Evolutionary conservation across 2,113 vertebrate genomes (phyloP), one percentile per base, ranked within the genome.

Genomic region (Sylvietta virens): DNA sequence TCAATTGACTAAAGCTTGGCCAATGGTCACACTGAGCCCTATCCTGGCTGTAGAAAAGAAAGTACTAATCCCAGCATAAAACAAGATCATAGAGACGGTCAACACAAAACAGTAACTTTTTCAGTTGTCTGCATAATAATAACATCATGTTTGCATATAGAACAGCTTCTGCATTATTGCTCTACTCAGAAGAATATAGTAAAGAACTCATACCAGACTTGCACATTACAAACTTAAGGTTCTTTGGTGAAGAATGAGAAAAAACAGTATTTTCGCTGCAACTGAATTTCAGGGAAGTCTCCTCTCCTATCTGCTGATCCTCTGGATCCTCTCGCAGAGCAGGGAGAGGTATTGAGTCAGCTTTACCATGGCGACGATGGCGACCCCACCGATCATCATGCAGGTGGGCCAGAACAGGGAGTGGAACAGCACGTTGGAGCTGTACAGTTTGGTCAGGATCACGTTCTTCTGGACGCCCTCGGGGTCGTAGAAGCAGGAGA

Each of bases 331-430:
- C 61, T 99, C 99, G 14, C 98, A 99, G 95, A 99, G 98, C 70
- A 99, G 97, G 57, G 99, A 99, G 77, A 99, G 98, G 96, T 99
- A 99, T n/a, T 99, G 99, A 69, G 99, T 99, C 94, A 99, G 98
- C 96, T 99, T 99, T 60, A 99, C 99, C 99, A 99, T 98, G 28
- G 98, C 98, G 0, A 99, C 98, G 22, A 99, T 99, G 50, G 97
- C 96, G 6, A 98, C 97, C 1, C 99, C 99, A 2, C 98, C 98
- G 13, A 98, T 97, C 97, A 99, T 98, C 92, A 98, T 98, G 95
- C 98, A 99, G 1, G 99, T 99, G 64, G 99, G 99, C 99, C 99
- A 99, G 95, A 99, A 98, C 44, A 99, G 98, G 0, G 99, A 99
- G 78, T 99, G 98, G 92, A 99, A 98, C 91, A 99, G 97, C 60